phyloP scores from a whole-genome alignment of 2,888 invertebrate species.

The Platycheirus albimanus region DNA sequence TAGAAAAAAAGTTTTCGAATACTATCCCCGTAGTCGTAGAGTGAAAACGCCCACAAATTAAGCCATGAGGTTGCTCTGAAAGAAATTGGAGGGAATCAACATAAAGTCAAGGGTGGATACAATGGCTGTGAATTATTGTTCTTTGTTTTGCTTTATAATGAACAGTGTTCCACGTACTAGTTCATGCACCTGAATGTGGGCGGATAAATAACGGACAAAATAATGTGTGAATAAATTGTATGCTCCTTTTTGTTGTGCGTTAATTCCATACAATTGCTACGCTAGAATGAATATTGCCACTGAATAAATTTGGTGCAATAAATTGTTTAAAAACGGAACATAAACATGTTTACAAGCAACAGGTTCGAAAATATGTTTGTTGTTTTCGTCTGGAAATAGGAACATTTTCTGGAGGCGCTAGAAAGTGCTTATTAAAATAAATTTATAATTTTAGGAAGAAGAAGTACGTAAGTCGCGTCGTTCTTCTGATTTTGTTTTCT shows the following conservation, averaged over 20 bases:
- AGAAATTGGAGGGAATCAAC: neutral
- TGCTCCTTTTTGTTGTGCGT: slow-evolving; percentile 14
- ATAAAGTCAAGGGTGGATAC: neutral
- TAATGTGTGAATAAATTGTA: slow-evolving; percentile 47
- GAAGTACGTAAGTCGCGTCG: no score
- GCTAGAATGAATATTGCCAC: slow-evolving; percentile 42
- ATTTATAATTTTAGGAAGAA: no score
- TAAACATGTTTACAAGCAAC: slow-evolving; percentile 14
- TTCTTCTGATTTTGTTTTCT: no score
- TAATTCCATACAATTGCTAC: slow-evolving; percentile 22
- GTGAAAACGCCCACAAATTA: slow-evolving; percentile 8
- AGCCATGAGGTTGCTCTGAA: neutral
- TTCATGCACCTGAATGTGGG: neutral
- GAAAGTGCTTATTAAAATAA: no score
- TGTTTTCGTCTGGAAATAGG: no score
- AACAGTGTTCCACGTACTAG: neutral
- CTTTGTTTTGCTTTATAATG: neutral
- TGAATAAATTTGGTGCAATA: slow-evolving; percentile 26
- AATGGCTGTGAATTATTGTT: slow-evolving; percentile 17
- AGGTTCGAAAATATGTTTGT: neutral
- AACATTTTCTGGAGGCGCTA: no score
- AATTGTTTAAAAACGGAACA: slow-evolving; percentile 17
- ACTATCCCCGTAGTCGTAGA: no score
- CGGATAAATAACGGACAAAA: neutral
- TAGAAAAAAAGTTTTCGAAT: no score